These are phyloP conservation scores for Australoheros facetus DNA, from an alignment of 2,797 vertebrate genomes.

Conservation along the genomic window DNA sequence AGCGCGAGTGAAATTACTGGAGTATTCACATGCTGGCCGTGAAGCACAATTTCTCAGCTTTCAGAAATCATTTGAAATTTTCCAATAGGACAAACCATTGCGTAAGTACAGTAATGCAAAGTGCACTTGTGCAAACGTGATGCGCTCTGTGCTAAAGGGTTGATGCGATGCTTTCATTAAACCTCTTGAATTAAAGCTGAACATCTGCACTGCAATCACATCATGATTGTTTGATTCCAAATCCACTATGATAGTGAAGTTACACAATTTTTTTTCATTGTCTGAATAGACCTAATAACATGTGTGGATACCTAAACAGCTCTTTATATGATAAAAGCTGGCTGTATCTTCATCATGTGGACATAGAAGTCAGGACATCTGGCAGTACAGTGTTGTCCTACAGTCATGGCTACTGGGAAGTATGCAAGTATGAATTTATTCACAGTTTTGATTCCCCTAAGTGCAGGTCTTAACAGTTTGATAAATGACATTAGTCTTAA, in stretches of 20 bases:
- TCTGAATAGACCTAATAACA: neutral
- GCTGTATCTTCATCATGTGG: neutral
- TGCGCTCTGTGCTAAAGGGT: no score
- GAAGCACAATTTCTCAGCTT: no score
- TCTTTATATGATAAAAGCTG: neutral
- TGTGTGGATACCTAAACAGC: neutral
- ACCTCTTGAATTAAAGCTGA: neutral
- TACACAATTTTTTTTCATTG: neutral
- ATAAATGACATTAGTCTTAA: neutral
- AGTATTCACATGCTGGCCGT: no score
- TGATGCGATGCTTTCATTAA: no score
- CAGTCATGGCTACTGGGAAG: neutral
- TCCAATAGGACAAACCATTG: no score
- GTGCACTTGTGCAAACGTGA: no score
- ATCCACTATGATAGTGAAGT: neutral
- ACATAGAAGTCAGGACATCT: neutral
- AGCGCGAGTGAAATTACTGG: no score
- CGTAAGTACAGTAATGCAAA: no score
- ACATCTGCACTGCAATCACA: neutral
- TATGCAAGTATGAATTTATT: no score
- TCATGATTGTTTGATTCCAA: neutral
- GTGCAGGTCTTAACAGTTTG: neutral
- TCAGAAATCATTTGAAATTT: no score
- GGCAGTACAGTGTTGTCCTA: slow-evolving; percentile 7
- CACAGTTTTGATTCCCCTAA: neutral